Evolutionary conservation across 2,113 vertebrate species (phyloP), one percentile per base, ranked within the genome.

Genomic region (Pao palembangensis): DNA sequence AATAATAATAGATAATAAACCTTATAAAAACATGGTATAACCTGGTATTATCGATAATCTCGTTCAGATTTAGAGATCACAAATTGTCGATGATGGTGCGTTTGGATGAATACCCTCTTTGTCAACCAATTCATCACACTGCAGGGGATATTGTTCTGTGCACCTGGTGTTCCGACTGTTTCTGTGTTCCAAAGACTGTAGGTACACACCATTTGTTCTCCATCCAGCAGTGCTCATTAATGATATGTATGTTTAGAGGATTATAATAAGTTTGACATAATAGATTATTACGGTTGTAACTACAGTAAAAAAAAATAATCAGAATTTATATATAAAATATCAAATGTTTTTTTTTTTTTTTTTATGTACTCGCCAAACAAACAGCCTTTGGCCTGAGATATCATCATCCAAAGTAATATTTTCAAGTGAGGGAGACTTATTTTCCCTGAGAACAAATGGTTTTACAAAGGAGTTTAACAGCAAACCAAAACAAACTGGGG

Each of bases 101-200:
- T 88, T 90, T 88, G 88, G 89, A 90, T 89, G 89, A 90, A 89
- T 88, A 88, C 87, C 86, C 87, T 87, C 89, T 90, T 91, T 90
- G 88, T 89, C 81, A 79, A 89, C 85, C 90, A 87, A 92, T 92
- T 91, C 87, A 91, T 92, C 90, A 92, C 88, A 83, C 90, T 81
- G 88, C 89, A 85, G 90, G 90, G 90, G 89, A 89, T 88, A 89
- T 88, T 89, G 90, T 89, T 89, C 81, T 86, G 79, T 85, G 87
- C 90, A 92, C 90, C 90, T 91, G 90, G 90, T 91, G 90, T 90
- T 87, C 85, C 73, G 79, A 84, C 86, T 88, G 85, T 90, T 88
- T 89, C 81, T 84, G 83, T 84, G 78, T 81, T 84, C 68, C 85
- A 87, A 88, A 88, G 84, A 85, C 79, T 75, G 75, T 80, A 72